Base-by-base conservation (phyloP, 2,797 vertebrate species). In the Antennarius maculatus region DNA sequence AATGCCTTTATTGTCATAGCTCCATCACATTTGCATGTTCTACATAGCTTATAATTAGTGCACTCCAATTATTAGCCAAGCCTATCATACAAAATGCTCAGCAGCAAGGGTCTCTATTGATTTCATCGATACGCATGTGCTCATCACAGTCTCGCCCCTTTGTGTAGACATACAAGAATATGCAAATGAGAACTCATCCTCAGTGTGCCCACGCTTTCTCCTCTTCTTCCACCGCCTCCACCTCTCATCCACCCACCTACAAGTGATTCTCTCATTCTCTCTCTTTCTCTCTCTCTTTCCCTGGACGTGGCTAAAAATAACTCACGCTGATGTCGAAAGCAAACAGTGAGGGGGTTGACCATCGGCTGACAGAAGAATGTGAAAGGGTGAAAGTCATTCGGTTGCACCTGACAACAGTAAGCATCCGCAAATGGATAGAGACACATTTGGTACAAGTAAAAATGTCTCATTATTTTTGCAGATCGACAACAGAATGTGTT, bases 261-360 rank as follows among this genome's bases (percentile, higher is more conserved):
- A 70, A 75, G 71, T 68, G 62, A 82, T 67, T 72, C 53, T 86
- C 79, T 80, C 74, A 77, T 66, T 73, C 39, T 34, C 56, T 46
- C 60, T 46, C n/a, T 45, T 39, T 45, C 59, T 46, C 60, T 48
- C 45, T 45, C 49, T 45, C 67, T 27, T 23, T 17, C 70, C 59
- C 41, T 58, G 82, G 79, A 86, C 16, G 3, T 48, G 62, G 86
- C 84, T 91, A 92, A 86, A 91, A 91, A 92, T 91, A 92, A 66
- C 71, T 14, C 1, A 0, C 43, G 65, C 67, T 82, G 84, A 80
- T 84, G 81, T 81, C 11, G 57, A 84, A 77, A 81, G 80, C 69
- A 71, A 71, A 63, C 14, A 7, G 1, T 37, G 56, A 51, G 63
- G 54, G 53, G 70, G 63, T 50, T 66, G 66, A 55, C 39, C 2